Evolutionary conservation across 2,113 vertebrate genomes (phyloP).

Genomic region (Illadopsis cleaveri): DNA sequence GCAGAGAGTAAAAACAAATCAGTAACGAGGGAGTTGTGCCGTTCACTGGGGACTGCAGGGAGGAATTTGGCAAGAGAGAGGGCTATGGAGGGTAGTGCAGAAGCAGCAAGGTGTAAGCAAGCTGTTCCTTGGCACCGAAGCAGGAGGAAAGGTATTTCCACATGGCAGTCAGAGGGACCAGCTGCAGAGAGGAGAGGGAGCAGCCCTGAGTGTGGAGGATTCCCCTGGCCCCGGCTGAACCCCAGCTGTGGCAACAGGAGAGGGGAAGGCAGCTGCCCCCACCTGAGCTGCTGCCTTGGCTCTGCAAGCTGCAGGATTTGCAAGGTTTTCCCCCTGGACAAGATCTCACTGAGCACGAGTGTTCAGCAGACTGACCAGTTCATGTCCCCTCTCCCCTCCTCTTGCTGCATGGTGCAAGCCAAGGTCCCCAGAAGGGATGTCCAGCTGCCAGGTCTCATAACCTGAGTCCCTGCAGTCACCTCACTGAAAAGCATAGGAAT

Average conservation of each 20-base stretch:
- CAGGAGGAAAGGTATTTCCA: conserved; percentile 10
- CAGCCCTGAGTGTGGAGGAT: not conserved
- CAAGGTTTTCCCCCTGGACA: not conserved
- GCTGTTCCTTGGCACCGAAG: conserved; percentile 15
- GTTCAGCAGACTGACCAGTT: not conserved
- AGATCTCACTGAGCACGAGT: not conserved
- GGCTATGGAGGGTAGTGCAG: not conserved
- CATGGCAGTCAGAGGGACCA: conserved; percentile 1
- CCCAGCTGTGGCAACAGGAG: not conserved
- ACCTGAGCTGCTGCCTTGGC: rapidly evolving
- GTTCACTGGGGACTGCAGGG: not conserved
- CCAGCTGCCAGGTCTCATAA: not conserved
- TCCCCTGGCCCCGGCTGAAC: not conserved
- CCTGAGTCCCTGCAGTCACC: not conserved
- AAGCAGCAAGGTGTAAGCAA: conserved; percentile 35
- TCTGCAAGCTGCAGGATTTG: not conserved
- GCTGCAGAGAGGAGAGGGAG: not conserved
- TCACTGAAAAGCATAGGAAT: not conserved
- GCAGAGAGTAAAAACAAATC: conserved; percentile 11
- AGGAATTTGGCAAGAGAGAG: not conserved
- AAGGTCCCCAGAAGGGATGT: not conserved
- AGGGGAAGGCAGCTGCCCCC: not conserved
- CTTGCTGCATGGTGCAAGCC: not conserved
- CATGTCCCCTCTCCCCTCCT: not conserved
- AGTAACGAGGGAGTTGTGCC: not conserved